phyloP scores from a whole-genome alignment of 1,140 invertebrate species.

The Papilio helenus region DNA sequence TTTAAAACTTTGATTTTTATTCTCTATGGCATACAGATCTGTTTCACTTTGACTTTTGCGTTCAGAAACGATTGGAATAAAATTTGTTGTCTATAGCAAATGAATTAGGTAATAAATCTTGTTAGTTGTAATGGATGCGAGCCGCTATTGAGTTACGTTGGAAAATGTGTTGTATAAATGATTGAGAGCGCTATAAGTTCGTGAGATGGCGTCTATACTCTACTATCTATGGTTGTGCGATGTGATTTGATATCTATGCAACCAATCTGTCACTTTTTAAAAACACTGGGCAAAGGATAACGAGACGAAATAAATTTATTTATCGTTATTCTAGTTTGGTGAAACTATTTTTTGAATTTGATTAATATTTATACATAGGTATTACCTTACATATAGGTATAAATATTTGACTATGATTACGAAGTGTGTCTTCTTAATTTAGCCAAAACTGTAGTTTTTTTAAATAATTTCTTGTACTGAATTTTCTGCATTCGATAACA shows the following conservation, averaged over 20 bases:
- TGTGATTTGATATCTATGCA: not conserved
- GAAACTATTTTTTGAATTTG: too few relatives aligned
- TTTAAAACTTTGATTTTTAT: conserved; percentile 31
- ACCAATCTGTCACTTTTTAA: conserved; percentile 11
- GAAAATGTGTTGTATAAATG: conserved; percentile 29
- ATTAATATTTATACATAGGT: too few relatives aligned
- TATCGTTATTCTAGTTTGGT: not conserved
- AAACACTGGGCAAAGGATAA: not conserved
- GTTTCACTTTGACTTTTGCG: conserved; percentile 7
- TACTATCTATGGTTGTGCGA: conserved; percentile 25
- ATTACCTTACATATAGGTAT: too few relatives aligned
- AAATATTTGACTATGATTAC: too few relatives aligned
- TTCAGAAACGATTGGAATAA: conserved; percentile 2
- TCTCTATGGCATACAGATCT: conserved; percentile 34
- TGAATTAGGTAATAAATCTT: conserved; percentile 52
- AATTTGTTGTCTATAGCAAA: conserved; percentile 38
- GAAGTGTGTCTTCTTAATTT: too few relatives aligned
- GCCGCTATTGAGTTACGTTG: conserved; percentile 40
- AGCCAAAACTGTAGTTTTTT: too few relatives aligned
- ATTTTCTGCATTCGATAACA: too few relatives aligned
- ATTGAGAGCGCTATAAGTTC: conserved; percentile 16
- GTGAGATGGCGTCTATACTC: conserved; percentile 7
- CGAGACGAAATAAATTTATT: not conserved
- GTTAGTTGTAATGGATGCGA: conserved; percentile 42
- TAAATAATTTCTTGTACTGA: too few relatives aligned